Base-by-base conservation (phyloP, 2,113 vertebrate species). In the Lathamus discolor region DNA sequence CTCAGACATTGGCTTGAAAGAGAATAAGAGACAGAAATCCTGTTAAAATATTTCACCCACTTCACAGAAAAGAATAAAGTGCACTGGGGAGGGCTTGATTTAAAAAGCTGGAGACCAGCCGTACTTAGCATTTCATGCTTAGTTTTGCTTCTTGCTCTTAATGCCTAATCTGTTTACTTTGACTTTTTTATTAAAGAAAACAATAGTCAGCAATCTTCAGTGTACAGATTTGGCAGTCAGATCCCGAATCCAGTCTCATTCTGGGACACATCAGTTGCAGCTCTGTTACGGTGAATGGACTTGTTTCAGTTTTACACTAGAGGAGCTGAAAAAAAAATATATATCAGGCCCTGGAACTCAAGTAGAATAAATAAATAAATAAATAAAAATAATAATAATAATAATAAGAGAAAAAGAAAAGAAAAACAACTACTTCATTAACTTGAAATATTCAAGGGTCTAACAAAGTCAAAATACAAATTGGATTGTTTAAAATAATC, bases 341-440 rank as follows among this genome's bases (percentile, higher is more conserved):
- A 0, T 29, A 43, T 31, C 39, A 51, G 17, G 9, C 2, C 9
- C 10, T 35, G 61, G 17, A 63, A 27, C 5, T n/a, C 8, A 74
- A 57, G 3, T 10, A 66, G 9, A 73, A 76, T 20, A n/a, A 33
- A 55, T 20, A n/a, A 33, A 55, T 19, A n/a, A n/a, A n/a, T n/a
- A n/a, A 55, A 61, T 28, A 61, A 25, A 11, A 77, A 43, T 9
- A n/a, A 28, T 17, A 17, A 27, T 51, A 51, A 27, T 15, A 76
- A 25, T 27, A 37, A 17, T 20, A 5, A 12, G 3, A 35, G 18
- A 27, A 15, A 8, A 7, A 59, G 2, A n/a, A 57, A 64, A 37
- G 13, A 46, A 49, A 44, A 14, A 0, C 0, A 14, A n/a, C 6
- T 29, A n/a, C 6, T 61, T 1, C 17, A 29, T 72, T 70, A 69